Conservation (phyloP, 2,113 vertebrate species). For the Callospermophilus lateralis region DNA sequence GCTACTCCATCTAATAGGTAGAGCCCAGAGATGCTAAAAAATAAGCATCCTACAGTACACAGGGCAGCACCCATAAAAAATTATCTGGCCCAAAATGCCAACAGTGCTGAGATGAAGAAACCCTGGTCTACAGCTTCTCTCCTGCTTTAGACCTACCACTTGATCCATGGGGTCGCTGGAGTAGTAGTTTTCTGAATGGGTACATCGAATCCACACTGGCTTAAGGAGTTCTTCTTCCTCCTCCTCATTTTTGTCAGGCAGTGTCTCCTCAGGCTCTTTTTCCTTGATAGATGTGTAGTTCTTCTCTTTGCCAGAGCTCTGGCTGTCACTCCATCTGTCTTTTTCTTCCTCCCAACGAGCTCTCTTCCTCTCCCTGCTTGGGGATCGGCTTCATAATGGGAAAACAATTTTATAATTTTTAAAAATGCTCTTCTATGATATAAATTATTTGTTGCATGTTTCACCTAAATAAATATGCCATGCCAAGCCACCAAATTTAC, state of each 20-base stretch:
- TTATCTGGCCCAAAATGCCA: not conserved
- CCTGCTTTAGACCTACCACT: slow-evolving; percentile 91
- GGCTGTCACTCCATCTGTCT: slow-evolving; percentile 89
- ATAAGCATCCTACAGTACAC: not conserved
- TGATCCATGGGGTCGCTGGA: slow-evolving; percentile 99
- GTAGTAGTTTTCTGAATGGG: slow-evolving; percentile 97
- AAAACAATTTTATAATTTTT: slow-evolving; percentile 47
- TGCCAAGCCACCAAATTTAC: not conserved
- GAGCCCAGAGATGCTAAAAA: not conserved
- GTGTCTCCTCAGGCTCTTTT: slow-evolving; percentile 89
- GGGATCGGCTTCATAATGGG: slow-evolving; percentile 88
- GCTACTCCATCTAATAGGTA: not conserved
- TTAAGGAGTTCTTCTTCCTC: slow-evolving; percentile 96
- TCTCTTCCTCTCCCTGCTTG: slow-evolving; percentile 95
- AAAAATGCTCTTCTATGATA: not conserved
- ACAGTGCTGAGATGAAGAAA: accelerated
- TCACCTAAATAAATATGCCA: not conserved
- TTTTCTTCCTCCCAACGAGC: slow-evolving; percentile 94
- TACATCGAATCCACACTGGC: slow-evolving; percentile 98
- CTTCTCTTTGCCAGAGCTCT: slow-evolving; percentile 87
- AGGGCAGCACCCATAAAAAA: not conserved
- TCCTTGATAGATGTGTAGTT: slow-evolving; percentile 86
- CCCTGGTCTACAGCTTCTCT: not conserved
- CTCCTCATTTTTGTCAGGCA: slow-evolving; percentile 90
- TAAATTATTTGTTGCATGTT: not conserved